Conservation (phyloP, 1,140 invertebrate species). For the Colletes gigas region DNA sequence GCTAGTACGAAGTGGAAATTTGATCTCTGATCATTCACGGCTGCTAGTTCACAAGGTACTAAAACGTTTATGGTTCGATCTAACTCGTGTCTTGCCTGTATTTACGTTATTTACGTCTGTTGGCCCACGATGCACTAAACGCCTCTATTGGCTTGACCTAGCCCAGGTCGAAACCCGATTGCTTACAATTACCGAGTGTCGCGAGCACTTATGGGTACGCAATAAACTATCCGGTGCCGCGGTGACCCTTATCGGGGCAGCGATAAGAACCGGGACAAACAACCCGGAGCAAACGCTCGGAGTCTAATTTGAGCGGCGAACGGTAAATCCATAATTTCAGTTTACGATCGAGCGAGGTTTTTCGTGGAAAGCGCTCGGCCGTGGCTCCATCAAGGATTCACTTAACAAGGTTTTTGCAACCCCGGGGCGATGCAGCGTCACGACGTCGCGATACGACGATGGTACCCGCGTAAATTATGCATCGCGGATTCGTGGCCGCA, state of each 20-base stretch:
- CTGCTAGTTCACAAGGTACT: no score
- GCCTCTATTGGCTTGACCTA: no score
- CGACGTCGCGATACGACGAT: neutral
- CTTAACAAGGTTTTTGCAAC: neutral
- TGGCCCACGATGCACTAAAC: no score
- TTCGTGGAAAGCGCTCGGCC: neutral
- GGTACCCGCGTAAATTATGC: neutral
- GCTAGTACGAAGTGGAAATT: no score
- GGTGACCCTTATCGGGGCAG: conserved; percentile 4
- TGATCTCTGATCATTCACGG: no score
- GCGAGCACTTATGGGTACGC: neutral
- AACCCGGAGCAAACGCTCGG: neutral
- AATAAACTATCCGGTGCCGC: neutral
- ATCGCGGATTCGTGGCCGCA: neutral
- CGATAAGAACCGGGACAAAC: conserved; percentile 22
- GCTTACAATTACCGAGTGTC: neutral
- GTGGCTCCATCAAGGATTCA: neutral
- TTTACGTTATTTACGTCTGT: no score
- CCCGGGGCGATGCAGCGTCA: neutral
- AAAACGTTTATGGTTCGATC: no score
- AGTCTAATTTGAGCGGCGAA: neutral
- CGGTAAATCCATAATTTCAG: neutral
- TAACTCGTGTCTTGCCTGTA: no score
- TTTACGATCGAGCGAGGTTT: no score
- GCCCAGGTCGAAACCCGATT: no score